Base-by-base conservation (phyloP, 2,797 vertebrate genomes). In the Sebastes trivittatus region DNA sequence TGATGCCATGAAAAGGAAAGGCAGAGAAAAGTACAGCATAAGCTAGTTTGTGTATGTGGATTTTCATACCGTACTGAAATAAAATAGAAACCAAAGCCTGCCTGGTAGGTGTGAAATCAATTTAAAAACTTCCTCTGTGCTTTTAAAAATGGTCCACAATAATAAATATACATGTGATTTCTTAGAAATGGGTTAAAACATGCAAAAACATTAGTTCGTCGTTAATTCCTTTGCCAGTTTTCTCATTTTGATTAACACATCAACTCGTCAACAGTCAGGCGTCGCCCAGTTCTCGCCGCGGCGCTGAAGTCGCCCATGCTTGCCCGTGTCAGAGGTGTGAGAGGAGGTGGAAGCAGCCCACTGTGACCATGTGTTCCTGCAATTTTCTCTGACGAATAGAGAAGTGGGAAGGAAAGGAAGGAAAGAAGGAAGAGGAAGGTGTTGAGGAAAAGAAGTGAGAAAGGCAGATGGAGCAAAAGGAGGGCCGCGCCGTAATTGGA, bases 351-450 rank as follows among this genome's bases (percentile, higher is more conserved):
- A 89, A 84, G 78, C 82, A 38, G 89, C 91, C 89, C 65, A 74
- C 90, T 91, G 90, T 89, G 92, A 93, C 89, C 86, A 90, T 82
- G 92, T 93, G 92, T 92, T 92, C 81, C 72, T 89, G 90, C 89
- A 85, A 93, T 93, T 92, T 88, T 89, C 87, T 88, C 81, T 81
- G 77, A 79, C 27, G 70, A 89, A 75, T 49, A 49, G 78, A 87
- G 81, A 87, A 75, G 87, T 90, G 89, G 70, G 82, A 88, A 83
- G 42, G 42, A 46, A 46, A 6, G 20, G 49, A 52, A n/a, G 76
- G 38, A 42, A 42, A 42, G 85, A 89, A 90, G 80, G 80, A 90
- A 88, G 85, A 85, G 84, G 83, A 80, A 93, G 84, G 88, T 89
- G 90, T 87, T 72, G 77, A 77, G 80, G 77, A 83, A 89, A 86